Evolutionary conservation across 1,140 invertebrate genomes (phyloP), one percentile per base, ranked within the genome.

Genomic region (Nilaparvata lugens): DNA sequence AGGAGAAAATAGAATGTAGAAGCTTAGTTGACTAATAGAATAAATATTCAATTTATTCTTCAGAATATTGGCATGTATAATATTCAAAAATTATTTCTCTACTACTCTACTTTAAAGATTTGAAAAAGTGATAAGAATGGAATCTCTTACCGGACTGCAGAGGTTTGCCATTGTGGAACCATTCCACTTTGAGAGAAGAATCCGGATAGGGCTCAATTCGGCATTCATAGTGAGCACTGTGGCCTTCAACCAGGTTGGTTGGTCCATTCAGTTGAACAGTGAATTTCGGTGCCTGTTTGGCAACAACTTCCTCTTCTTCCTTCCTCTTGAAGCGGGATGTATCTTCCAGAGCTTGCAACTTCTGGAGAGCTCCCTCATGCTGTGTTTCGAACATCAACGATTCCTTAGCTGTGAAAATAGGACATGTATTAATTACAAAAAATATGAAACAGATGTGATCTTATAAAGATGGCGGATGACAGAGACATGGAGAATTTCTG

Each of bases 191-290:
- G 70, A 98, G 85, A 56, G 87, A 89, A 1, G 93, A 84, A 78
- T 99, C 96, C 9, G 93, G 93, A 69, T 95, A 91, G 40, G 96
- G 97, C 67, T 96, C 90, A 67, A 99, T 90, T 52, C 92, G 84
- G 68, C 94, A 97, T 77, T 98, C 95, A 73, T 99, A 98, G 70
- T 95, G 93, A 56, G 91, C 89, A 70, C 88, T 93, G 76, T 93
- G 88, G 1, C 89, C 89, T 76, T 95, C 93, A 31, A 87, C 76
- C 28, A 95, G 74, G 61, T 82, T 84, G 23, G 81, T 84, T 14
- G 89, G 89, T 19, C 91, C 92, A 69, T 89, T 91, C 16, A 95
- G 73, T 73, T 91, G 84, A 16, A 89, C 91, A 1, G 88, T 85
- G 68, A 97, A 97, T 51, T 81, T 79, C 2, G 94, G 94, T 58